Percentiles rank a stretch among this genome's conserved stretches.
phyloP scores from a whole-genome alignment of 2,888 invertebrate species.

The Eupsilia transversa region DNA sequence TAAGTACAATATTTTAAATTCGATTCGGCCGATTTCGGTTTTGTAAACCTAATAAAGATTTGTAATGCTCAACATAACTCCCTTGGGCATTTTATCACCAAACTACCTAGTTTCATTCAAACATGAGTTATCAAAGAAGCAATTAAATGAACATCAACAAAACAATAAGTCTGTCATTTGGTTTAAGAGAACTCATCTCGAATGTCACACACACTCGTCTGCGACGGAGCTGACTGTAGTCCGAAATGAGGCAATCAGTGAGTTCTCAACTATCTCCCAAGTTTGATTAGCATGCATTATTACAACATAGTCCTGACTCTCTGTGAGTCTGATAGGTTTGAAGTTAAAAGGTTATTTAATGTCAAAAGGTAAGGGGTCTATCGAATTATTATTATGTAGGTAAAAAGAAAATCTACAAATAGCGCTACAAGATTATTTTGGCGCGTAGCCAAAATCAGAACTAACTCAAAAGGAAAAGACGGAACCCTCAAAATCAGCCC shows the following conservation, averaged over 20 bases:
- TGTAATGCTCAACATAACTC: background rate
- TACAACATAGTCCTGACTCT: background rate
- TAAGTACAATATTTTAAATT: background rate
- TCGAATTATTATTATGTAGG: background rate
- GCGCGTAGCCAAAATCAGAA: too few species aligned
- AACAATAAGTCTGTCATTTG: conserved; percentile 23
- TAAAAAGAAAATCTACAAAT: background rate
- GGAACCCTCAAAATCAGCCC: too few species aligned
- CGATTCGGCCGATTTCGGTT: background rate
- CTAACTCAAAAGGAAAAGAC: too few species aligned
- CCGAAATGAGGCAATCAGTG: conserved; percentile 42
- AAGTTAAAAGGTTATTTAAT: background rate
- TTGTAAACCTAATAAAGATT: background rate
- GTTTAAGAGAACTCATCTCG: conserved; percentile 27
- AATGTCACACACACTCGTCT: conserved; percentile 40
- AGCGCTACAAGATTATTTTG: too few species aligned
- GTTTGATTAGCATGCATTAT: conserved; percentile 42
- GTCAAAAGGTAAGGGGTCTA: conserved; percentile 6
- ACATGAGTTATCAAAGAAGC: conserved; percentile 1
- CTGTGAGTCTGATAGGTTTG: background rate
- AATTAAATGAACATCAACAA: conserved; percentile 16
- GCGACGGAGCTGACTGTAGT: conserved; percentile 8
- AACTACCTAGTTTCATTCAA: background rate
- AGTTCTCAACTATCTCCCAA: conserved; percentile 47
- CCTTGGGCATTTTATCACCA: background rate